Conservation (phyloP, 2,797 vertebrate species). For the Oryzias sinensis region DNA sequence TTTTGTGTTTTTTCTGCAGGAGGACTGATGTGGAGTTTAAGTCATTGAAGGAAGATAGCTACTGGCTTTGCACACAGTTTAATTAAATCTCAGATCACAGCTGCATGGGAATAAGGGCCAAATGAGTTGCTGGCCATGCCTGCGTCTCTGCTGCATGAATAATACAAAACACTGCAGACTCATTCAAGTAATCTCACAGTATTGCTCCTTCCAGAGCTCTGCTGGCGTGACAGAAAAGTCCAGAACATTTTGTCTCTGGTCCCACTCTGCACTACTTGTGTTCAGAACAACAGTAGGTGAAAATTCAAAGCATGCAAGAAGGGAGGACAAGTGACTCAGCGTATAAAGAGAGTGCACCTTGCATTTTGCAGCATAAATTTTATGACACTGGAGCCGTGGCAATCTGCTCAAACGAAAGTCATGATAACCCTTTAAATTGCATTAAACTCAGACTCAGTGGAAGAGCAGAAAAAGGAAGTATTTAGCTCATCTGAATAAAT, state of each 20-base stretch:
- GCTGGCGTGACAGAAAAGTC: slow-evolving; percentile 51
- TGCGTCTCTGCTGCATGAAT: slow-evolving; percentile 71
- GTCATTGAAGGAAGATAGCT: slow-evolving; percentile 58
- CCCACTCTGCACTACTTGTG: slow-evolving; percentile 28
- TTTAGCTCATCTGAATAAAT: too few relatives aligned
- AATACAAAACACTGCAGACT: slow-evolving; percentile 74
- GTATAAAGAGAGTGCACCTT: neutral
- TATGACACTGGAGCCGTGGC: too few relatives aligned
- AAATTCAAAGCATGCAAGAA: slow-evolving; percentile 3
- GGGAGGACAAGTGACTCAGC: slow-evolving; percentile 7
- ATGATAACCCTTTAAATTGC: too few relatives aligned
- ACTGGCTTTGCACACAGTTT: slow-evolving; percentile 64
- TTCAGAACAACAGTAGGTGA: slow-evolving; percentile 9
- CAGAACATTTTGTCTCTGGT: slow-evolving; percentile 32
- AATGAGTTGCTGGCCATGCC: slow-evolving; percentile 73
- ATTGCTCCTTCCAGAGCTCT: slow-evolving; percentile 45
- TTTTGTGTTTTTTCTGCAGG: slow-evolving; percentile 36
- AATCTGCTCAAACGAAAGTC: too few relatives aligned
- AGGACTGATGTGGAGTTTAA: slow-evolving; percentile 53
- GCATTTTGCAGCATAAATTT: neutral
- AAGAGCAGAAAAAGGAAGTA: too few relatives aligned
- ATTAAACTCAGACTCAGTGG: too few relatives aligned
- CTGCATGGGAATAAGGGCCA: slow-evolving; percentile 69
- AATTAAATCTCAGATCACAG: too few relatives aligned
- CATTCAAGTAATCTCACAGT: slow-evolving; percentile 62